A percentile compares a stretch with the other conserved stretches of the same genome.
These are phyloP conservation scores for Drosophila yakuba DNA, from an alignment of 1,140 invertebrate genomes.

Conservation along the genomic window DNA sequence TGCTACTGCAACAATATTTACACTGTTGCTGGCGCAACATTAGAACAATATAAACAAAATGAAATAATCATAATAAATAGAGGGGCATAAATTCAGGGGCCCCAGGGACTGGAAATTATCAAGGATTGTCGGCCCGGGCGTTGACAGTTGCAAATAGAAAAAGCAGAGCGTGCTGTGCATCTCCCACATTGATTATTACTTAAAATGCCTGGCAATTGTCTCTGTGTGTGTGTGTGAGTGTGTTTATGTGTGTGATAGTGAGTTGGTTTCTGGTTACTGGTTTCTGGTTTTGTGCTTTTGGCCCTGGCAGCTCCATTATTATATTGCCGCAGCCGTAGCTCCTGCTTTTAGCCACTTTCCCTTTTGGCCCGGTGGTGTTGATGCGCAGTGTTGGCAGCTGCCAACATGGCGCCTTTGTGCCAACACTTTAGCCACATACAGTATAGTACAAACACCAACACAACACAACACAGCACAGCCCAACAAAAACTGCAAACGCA, in stretches of 20 bases:
- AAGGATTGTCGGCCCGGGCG: slow-evolving; percentile 50
- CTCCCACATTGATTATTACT: slow-evolving; percentile 63
- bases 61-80: slow-evolving; percentile 74
- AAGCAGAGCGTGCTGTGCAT: slow-evolving; percentile 7
- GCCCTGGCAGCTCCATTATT: slow-evolving; percentile 53
- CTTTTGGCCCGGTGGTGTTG: slow-evolving; percentile 55
- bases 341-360: slow-evolving; percentile 16
- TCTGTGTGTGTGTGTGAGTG: slow-evolving; percentile 9
- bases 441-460: neutral
- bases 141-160: slow-evolving; percentile 46
- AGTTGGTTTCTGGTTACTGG: slow-evolving; percentile 1
- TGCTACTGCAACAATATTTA: slow-evolving; percentile 70
- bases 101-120: slow-evolving; percentile 53
- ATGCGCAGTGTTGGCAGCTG: slow-evolving; percentile 77
- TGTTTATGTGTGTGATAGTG: too few relatives aligned
- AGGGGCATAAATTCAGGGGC: slow-evolving; percentile 56
- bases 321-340: slow-evolving; percentile 26
- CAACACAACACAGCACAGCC: neutral
- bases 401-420: slow-evolving; percentile 71
- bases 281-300: slow-evolving; percentile 23
- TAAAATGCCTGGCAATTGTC: slow-evolving; percentile 41
- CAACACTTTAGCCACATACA: slow-evolving; percentile 51
- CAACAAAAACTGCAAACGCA: slow-evolving; percentile 23
- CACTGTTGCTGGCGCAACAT: slow-evolving; percentile 61
- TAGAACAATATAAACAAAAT: slow-evolving; percentile 76